Evolutionary conservation across 2,797 vertebrate species (phyloP), one percentile per base, ranked within the genome.

Genomic region (Gadopsis bispinosus): DNA sequence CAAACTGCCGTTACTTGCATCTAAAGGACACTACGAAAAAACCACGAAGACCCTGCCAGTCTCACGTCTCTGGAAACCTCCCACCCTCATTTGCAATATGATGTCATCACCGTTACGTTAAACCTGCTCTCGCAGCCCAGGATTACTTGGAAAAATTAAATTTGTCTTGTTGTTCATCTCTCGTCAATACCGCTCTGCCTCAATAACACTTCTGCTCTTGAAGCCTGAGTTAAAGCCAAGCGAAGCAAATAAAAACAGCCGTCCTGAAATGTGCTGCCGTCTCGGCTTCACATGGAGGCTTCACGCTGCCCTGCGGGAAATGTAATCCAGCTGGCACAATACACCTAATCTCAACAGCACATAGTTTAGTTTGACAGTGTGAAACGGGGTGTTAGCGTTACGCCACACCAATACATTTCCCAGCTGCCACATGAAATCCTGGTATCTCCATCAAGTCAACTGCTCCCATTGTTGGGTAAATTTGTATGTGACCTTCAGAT

Each of bases 301-400:
- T 85, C 82, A 83, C 67, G 48, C 76, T 50, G 74, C 80, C 87
- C 81, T 12, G 72, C 43, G 81, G 90, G 72, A 63, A 86, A 86
- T 76, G 84, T 83, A 91, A 91, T 79, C 87, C 84, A 80, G 85
- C 87, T 72, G 68, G 77, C 91, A 92, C 87, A 86, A 93, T 86
- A 71, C 84, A 77, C 69, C 75, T 88, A 87, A 91, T 89, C 88
- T 89, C 80, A 69, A n/a, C 68, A 73, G 83, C 69, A 69, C 71
- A 77, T 62, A 83, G 77, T 87, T 88, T 2, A 67, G 79, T 86
- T 56, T 91, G 92, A 93, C 89, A 79, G 87, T 26, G 87, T 88
- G 88, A 89, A 87, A 79, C 69, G 53, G 75, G 59, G 84, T 81
- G 84, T 85, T 80, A 64, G 83, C 56, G 81, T 84, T 84, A 79